Base-by-base conservation (phyloP, 2,797 vertebrate species). In the Dicrostonyx torquatus region DNA sequence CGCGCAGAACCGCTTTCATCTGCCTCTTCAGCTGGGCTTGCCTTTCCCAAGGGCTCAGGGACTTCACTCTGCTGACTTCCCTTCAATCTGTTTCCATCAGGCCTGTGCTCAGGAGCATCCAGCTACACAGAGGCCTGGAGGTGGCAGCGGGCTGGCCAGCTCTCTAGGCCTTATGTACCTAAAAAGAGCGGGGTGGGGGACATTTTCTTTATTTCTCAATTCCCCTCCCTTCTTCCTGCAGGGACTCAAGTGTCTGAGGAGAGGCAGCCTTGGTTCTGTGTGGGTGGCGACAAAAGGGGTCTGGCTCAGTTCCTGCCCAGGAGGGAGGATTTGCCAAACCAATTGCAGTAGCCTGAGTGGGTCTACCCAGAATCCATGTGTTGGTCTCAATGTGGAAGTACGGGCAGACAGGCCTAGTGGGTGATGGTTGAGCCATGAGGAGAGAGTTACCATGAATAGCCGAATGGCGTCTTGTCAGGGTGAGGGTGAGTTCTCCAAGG, bases 1-100 rank as follows among this genome's bases (percentile, higher is more conserved):
- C 95, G 92, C 94, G 87, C 87, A 64, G 72, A 94, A 90, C 58
- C 62, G 91, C 92, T 97, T 93, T 97, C 84, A 92, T 95, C 95
- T 96, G 55, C 78, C 85, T 93, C 78, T n/a, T 97, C 68, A 14
- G 82, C 78, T 84, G 90, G 87, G 75, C 84, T 92, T 87, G 58
- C 93, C 86, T 60, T 94, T 94, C 95, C 94, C 93, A 95, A 83
- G 83, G 88, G 88, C 93, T 95, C 83, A 53, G 72, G 90, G 83
- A 87, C 96, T 93, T 93, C 11, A 8, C 80, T 95, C 43, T 40
- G 93, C 94, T 89, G 94, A 93, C 90, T 96, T 91, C 73, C 40
- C 72, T 97, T 88, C 94, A 84, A 73, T 91, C 48, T 93, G 78
- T 96, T 95, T 96, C 92, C 48, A 68, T 90, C 72, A 73, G 20